Conservation (phyloP, 1,140 invertebrate species). For the Limonius californicus region DNA sequence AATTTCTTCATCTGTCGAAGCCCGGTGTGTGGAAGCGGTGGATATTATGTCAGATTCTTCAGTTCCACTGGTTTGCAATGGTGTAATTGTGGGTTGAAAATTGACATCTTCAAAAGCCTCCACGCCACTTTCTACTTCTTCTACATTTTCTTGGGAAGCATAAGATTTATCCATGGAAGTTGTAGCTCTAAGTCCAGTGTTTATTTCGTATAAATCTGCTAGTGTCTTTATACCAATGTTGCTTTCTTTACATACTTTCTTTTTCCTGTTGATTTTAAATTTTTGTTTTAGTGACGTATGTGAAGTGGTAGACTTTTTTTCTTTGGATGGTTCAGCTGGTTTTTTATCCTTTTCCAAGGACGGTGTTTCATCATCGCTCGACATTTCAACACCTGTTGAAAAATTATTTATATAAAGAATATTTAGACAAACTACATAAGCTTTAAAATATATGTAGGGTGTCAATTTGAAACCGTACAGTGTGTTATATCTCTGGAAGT, state of each 20-base stretch:
- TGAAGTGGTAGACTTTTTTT: not conserved
- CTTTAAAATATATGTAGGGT: no score
- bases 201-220: conserved; percentile 42
- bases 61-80: not conserved
- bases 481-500: no score
- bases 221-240: conserved; percentile 29
- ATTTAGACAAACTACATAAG: no score
- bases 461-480: no score
- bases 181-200: conserved; percentile 31
- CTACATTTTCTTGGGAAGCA: conserved; percentile 33
- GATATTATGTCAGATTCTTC: not conserved
- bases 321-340: not conserved
- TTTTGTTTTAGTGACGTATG: not conserved
- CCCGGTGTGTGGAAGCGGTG: conserved; percentile 6
- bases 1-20: not conserved
- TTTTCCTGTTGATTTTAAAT: conserved; percentile 8
- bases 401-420: no score
- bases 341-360: conserved; percentile 40
- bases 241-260: conserved; percentile 32
- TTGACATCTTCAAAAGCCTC: conserved; percentile 50
- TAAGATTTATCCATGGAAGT: conserved; percentile 6
- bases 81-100: not conserved
- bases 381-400: conserved; percentile 44
- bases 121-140: conserved; percentile 53
- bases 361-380: conserved; percentile 43